Base-by-base conservation (phyloP, 37 sponge, comb jelly and placozoan species). In the Spongilla lacustris region DNA sequence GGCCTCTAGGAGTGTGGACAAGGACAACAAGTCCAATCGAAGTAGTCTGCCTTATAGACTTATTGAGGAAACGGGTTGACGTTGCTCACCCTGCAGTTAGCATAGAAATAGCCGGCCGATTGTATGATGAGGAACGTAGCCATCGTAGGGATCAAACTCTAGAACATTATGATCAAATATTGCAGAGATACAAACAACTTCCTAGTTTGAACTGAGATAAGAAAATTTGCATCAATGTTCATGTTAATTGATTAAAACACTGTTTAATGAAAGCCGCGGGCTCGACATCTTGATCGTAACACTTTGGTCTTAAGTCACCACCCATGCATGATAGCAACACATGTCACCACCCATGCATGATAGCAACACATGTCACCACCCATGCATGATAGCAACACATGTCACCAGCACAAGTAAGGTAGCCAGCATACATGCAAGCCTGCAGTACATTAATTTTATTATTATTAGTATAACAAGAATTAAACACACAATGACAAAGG, bases 1-100 rank as follows among this genome's bases (percentile, higher is more conserved):
- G 58, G 58, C 58, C 58, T 58, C 58, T 58, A 58, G 58, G 58
- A 58, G 58, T 58, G 58, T 58, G 58, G 58, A 58, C 58, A 58
- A 58, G 58, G 11, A 58, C 58, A 58, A 17, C 58, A 58, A 58
- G 4, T 58, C 58, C 58, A 58, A 58, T 58, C 58, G 58, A 58
- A 6, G 58, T 58, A 58, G 58, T 14, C 58, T 58, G 58, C 58
- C 58, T 58, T 58, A 58, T 58, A 58, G 58, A 58, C 58, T 58
- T 58, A 58, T 58, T 58, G 58, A 58, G 58, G 58, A 58, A 58
- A 58, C 58, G 58, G 58, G 58, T 14, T 58, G 58, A 58, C 58
- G 19, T 58, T 58, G 58, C 58, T 58, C 58, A 58, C 58, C 58
- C 58, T 58, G 58, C 58, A 58, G 11, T 58, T 58, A 17, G 58